These are phyloP conservation scores for Temnothorax unifasciatus DNA, from an alignment of 2,888 invertebrate species.

Conservation along the genomic window DNA sequence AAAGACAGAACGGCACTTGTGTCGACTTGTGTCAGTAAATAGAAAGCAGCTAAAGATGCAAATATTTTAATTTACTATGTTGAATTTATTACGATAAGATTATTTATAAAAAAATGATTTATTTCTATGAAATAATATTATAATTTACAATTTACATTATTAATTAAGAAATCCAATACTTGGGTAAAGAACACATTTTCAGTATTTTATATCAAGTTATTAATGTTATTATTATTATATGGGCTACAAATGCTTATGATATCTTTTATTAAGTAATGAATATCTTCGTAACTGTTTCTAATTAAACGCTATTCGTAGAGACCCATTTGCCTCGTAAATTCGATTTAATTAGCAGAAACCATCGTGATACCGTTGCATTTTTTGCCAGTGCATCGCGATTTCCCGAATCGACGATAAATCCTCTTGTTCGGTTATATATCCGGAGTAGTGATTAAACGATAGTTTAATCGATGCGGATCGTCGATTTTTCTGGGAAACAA, in stretches of 20 bases:
- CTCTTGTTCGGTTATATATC: conserved; percentile 7
- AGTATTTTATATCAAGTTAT: neutral
- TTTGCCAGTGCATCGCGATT: conserved; percentile 11
- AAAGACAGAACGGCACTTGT: too few relatives aligned
- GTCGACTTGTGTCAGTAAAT: too few relatives aligned
- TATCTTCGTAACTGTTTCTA: neutral
- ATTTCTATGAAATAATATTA: neutral
- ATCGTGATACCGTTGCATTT: neutral
- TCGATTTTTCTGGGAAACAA: conserved; percentile 70
- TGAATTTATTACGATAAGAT: neutral
- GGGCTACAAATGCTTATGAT: neutral
- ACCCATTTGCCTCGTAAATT: neutral
- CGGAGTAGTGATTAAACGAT: conserved; percentile 59
- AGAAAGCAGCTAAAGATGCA: neutral
- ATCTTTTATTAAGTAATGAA: neutral
- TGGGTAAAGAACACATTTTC: neutral
- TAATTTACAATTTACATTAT: neutral
- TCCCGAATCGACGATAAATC: conserved; percentile 40
- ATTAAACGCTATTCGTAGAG: neutral
- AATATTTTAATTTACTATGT: neutral
- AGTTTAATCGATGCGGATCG: conserved; percentile 58
- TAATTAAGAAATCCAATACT: neutral
- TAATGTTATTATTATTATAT: conserved; percentile 8
- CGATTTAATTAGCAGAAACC: neutral
- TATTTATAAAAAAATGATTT: neutral